Evolutionary conservation across 2,888 invertebrate species (phyloP).

Genomic region (Litoditis marina): DNA sequence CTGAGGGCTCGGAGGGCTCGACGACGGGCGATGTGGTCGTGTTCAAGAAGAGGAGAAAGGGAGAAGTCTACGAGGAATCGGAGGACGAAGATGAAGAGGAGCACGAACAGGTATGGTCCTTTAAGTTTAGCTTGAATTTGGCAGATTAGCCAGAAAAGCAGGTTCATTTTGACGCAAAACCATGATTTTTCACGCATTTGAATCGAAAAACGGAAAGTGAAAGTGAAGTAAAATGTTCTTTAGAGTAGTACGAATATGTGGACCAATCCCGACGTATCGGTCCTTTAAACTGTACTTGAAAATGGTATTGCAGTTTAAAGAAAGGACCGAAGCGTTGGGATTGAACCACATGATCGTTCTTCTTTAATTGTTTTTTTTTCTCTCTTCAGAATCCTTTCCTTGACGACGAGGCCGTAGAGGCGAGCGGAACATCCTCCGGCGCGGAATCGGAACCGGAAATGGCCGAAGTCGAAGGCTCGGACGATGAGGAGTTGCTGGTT

Average conservation of each 20-base stretch:
- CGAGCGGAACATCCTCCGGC: background rate
- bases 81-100: background rate
- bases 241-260: too few species aligned
- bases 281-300: too few species aligned
- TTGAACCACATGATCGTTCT: too few species aligned
- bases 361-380: too few species aligned
- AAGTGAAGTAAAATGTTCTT: too few species aligned
- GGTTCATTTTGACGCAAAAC: background rate
- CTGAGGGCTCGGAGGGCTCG: constrained; percentile 5
- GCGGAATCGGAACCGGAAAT: constrained; percentile 12
- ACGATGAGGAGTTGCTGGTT: constrained; percentile 6
- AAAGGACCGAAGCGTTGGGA: too few species aligned
- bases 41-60: background rate
- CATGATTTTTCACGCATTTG: background rate
- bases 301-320: too few species aligned
- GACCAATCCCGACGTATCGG: too few species aligned
- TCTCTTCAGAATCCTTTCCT: constrained; percentile 8
- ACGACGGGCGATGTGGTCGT: background rate
- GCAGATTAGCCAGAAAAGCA: background rate
- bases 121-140: too few species aligned
- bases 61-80: background rate
- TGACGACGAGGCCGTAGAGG: constrained; percentile 12
- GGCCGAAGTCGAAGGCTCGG: constrained; percentile 1
- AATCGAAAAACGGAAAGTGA: background rate
- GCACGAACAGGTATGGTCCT: background rate